Percentiles rank a stretch among this genome's conserved stretches.
phyloP scores from a whole-genome alignment of 1,140 invertebrate species.

The Zaprionus lachaisei region DNA sequence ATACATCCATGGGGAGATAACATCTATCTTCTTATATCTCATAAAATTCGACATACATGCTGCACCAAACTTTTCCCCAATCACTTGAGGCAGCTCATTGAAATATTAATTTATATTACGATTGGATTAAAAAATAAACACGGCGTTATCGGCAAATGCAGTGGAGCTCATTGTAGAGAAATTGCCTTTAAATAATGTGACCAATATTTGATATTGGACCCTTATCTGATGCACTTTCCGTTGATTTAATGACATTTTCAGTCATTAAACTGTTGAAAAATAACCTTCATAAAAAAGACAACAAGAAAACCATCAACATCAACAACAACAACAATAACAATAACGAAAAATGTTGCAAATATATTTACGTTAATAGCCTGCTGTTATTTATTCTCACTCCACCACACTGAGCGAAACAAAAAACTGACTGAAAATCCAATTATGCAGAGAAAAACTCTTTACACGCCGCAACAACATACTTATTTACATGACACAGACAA shows the following conservation, averaged over 20 bases:
- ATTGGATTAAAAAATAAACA: slow-evolving; percentile 51
- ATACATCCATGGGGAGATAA: too few species aligned
- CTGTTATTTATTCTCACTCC: slow-evolving; percentile 30
- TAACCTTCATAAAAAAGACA: slow-evolving; percentile 40
- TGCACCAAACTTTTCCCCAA: neutral
- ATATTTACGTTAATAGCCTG: slow-evolving; percentile 41
- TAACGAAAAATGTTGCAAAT: slow-evolving; percentile 20
- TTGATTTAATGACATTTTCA: slow-evolving; percentile 48
- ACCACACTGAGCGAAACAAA: slow-evolving; percentile 5
- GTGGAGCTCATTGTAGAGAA: slow-evolving; percentile 10
- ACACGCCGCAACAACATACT: slow-evolving; percentile 41
- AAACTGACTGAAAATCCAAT: slow-evolving; percentile 25
- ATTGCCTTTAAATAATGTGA: slow-evolving; percentile 52
- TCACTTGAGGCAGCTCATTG: neutral
- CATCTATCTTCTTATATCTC: neutral
- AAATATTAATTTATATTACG: slow-evolving; percentile 42
- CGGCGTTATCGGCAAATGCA: slow-evolving; percentile 62
- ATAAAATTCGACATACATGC: neutral
- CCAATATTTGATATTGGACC: slow-evolving; percentile 50
- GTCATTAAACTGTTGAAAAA: slow-evolving; percentile 59
- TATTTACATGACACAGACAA: slow-evolving; percentile 50
- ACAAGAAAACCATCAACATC: slow-evolving; percentile 33
- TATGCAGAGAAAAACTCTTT: slow-evolving; percentile 34
- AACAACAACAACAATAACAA: slow-evolving; percentile 2
- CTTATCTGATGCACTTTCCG: slow-evolving; percentile 37